Base-by-base conservation (phyloP, 2,888 invertebrate species). In the Cylloceria caligata region DNA sequence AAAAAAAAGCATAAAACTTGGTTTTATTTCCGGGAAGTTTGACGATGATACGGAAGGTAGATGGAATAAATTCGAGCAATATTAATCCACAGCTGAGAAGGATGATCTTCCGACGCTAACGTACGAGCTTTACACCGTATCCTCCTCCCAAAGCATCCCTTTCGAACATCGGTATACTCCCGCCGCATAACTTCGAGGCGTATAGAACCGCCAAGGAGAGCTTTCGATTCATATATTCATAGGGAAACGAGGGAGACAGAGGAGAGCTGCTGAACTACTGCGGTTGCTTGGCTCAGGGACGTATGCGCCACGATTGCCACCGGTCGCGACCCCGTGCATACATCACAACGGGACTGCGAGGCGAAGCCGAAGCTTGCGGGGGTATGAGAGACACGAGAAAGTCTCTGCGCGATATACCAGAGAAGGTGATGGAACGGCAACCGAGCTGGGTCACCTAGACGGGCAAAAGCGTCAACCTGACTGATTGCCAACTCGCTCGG, bases 191-290 rank as follows among this genome's bases (percentile, higher is more conserved):
- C 85, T 86, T 82, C 42, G 76, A 69, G 81, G 77, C 49, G 55
- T 75, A 30, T 57, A 21, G 55, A 13, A 39, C 65, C 30, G 16
- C 21, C 13, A 49, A 64, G 77, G 64, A 80, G 80, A 71, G 74
- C 57, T 87, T 90, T 89, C 90, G 89, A 91, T 92, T 92, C 90
- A 91, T 91, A 90, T 92, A 92, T 92, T 92, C 92, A 90, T 89
- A 86, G 87, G 83, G 74, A 84, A 86, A 83, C 81, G 84, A 62
- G 76, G 71, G 67, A 74, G 79, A 64, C 47, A 65, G 76, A 75
- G 72, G 60, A 68, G 78, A 82, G 65, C 21, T 47, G 60, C 72
- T 65, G 83, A 84, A 83, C 72, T 67, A 80, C 45, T 42, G 60
- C 77, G 76, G 67, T 80, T 64, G 80, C 71, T 80, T 68, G 80